Conservation (phyloP, 2,797 vertebrate genomes). For the Pipistrellus pygmaeus region DNA sequence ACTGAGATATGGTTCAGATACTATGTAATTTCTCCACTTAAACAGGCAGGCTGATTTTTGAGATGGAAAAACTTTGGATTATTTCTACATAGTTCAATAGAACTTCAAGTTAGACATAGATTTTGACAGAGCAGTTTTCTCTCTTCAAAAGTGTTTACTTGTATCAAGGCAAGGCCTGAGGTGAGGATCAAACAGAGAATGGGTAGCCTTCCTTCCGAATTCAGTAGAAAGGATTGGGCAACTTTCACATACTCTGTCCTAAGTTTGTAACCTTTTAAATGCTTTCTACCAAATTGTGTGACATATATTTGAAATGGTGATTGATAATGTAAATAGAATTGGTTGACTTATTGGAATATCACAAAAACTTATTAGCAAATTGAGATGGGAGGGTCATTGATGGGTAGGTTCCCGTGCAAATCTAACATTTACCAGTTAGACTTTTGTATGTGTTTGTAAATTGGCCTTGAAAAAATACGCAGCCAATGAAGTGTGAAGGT, state of each 20-base stretch:
- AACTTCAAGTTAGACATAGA: conserved; percentile 28
- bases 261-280: neutral
- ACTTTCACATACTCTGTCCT: neutral
- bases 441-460: neutral
- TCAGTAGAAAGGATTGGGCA: neutral
- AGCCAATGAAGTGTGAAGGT: neutral
- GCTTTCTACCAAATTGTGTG: neutral
- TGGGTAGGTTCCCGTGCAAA: neutral
- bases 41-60: neutral
- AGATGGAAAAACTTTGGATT: neutral
- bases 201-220: neutral
- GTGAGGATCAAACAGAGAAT: neutral
- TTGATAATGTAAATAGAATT: neutral
- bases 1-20: neutral
- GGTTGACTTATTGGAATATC: neutral
- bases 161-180: neutral
- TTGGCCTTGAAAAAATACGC: neutral
- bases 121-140: conserved; percentile 12
- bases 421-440: neutral
- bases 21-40: neutral
- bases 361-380: neutral
- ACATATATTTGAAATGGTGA: neutral
- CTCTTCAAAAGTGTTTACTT: neutral
- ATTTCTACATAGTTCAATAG: neutral
- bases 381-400: neutral